Conservation (phyloP, 2,888 invertebrate species). For the Endomychus coccineus region DNA sequence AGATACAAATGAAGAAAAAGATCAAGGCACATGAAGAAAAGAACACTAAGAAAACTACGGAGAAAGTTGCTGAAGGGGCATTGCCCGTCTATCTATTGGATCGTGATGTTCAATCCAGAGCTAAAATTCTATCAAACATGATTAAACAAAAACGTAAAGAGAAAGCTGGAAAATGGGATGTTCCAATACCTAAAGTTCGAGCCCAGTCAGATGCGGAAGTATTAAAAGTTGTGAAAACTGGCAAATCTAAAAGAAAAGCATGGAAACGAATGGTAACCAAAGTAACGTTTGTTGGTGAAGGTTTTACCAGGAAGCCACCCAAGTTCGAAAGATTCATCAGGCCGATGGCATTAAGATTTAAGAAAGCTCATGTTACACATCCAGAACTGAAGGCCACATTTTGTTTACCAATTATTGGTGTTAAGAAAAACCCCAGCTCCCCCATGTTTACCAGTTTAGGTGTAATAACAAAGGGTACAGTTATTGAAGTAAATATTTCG, state of each 20-base stretch:
- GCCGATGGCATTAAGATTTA: conserved; percentile 94
- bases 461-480: conserved; percentile 97
- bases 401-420: conserved; percentile 93
- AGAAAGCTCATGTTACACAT: conserved; percentile 98
- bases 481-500: conserved; percentile 96
- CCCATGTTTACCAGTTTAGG: conserved; percentile 95
- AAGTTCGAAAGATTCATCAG: conserved; percentile 98
- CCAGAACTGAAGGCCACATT: conserved; percentile 98
- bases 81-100: conserved; percentile 95
- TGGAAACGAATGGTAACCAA: conserved; percentile 99
- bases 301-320: conserved; percentile 97
- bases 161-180: conserved; percentile 99
- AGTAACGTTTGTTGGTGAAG: conserved; percentile 95
- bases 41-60: conserved; percentile 74
- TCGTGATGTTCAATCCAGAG: conserved; percentile 86
- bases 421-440: conserved; percentile 98
- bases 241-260: conserved; percentile 88
- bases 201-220: conserved; percentile 97
- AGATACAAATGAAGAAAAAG: conserved; percentile 98
- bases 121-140: conserved; percentile 97
- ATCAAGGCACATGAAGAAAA: conserved; percentile 96
- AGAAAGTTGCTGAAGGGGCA: conserved; percentile 82
- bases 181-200: conserved; percentile 96
- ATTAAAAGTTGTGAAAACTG: conserved; percentile 84
- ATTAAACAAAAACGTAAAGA: conserved; percentile 99